Conservation (phyloP, 2,888 invertebrate genomes). For the Leuctra nigra region DNA sequence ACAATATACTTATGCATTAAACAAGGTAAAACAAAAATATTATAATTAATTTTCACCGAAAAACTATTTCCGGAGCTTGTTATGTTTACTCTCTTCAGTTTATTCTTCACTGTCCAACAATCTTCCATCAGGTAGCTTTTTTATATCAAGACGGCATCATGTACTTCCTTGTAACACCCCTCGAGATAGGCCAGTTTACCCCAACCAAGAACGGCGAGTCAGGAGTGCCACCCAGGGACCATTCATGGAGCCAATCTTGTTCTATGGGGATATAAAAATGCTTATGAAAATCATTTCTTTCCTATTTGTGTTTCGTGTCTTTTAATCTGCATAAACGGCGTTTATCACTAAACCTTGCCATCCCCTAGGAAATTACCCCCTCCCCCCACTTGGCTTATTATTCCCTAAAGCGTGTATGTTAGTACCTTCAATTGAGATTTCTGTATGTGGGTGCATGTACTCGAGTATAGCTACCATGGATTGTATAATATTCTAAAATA, state of each 20-base stretch:
- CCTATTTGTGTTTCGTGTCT: constrained; percentile 11
- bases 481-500: no score
- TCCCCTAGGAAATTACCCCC: constrained; percentile 15
- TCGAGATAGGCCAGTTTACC: background rate
- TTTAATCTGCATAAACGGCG: constrained; percentile 17
- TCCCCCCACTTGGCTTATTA: background rate
- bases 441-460: no score
- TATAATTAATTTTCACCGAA: no score
- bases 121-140: background rate
- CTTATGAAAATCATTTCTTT: constrained; percentile 17
- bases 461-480: no score
- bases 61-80: no score
- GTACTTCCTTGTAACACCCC: no score
- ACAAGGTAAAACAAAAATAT: no score
- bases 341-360: constrained; percentile 9
- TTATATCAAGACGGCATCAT: no score
- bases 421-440: no score
- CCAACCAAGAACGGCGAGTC: constrained; percentile 4
- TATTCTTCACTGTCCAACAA: background rate
- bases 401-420: background rate
- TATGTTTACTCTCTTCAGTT: background rate
- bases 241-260: constrained; percentile 3
- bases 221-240: background rate
- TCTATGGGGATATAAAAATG: constrained; percentile 4
- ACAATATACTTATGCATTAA: no score